phyloP scores from a whole-genome alignment of 2,113 vertebrate genomes.

The Microcebus ravelobensis region DNA sequence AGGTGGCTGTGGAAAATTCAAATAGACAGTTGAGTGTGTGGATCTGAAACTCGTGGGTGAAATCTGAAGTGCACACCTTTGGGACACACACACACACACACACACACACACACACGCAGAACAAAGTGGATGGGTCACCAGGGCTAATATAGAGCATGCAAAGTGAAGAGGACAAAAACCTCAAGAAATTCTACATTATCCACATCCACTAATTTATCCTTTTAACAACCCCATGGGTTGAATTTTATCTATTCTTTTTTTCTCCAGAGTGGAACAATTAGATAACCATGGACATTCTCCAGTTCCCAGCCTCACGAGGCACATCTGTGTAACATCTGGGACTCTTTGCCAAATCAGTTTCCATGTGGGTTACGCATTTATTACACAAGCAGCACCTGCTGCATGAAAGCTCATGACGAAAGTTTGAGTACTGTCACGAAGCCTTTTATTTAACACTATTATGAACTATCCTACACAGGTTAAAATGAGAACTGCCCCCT shows the following conservation, averaged over 20 bases:
- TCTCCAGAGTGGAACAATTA: neutral
- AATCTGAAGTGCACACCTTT: neutral
- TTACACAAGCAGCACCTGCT: neutral
- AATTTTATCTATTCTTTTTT: conserved; percentile 14
- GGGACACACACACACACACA: neutral
- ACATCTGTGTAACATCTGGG: neutral
- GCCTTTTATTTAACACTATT: neutral
- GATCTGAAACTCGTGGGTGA: neutral
- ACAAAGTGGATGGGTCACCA: neutral
- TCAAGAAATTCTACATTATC: neutral
- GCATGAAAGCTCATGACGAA: neutral
- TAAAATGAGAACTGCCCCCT: neutral
- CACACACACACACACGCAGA: neutral
- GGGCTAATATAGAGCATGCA: neutral
- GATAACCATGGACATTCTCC: neutral
- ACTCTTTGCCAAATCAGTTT: neutral
- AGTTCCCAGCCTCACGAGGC: neutral
- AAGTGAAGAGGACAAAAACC: neutral
- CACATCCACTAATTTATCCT: neutral
- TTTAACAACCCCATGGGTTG: neutral
- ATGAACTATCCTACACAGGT: neutral
- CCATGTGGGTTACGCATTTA: neutral
- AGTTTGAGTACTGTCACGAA: neutral
- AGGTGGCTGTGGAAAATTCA: neutral
- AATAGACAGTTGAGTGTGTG: neutral